Percentiles rank a stretch among this genome's conserved stretches.
Evolutionary conservation across 2,888 invertebrate species (phyloP).

Genomic region (Mythimna loreyi): DNA sequence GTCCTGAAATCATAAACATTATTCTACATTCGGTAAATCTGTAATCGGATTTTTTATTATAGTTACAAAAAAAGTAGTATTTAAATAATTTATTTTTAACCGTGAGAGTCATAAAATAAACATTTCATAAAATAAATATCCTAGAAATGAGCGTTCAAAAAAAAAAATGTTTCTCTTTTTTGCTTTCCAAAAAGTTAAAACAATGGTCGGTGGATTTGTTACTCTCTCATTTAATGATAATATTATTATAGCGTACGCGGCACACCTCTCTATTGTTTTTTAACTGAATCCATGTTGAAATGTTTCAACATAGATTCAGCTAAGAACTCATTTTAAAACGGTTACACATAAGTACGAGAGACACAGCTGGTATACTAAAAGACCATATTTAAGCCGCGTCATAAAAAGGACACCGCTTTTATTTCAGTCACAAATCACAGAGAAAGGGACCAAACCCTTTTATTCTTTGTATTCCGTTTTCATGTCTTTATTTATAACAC

Average conservation of each 20-base stretch:
- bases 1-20: too few species aligned
- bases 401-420: slow-evolving; percentile 55
- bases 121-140: not conserved
- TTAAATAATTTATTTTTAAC: not conserved
- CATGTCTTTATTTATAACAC: slow-evolving; percentile 19
- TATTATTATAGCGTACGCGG: too few species aligned
- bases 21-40: too few species aligned
- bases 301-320: too few species aligned
- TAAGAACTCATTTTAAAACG: not conserved
- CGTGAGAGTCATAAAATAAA: not conserved
- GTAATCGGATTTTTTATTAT: too few species aligned
- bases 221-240: too few species aligned
- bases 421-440: slow-evolving; percentile 44
- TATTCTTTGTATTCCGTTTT: slow-evolving; percentile 32
- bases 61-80: too few species aligned
- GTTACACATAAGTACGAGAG: not conserved
- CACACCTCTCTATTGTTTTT: not conserved
- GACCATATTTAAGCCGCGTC: slow-evolving; percentile 47
- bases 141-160: not conserved
- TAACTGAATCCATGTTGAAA: not conserved
- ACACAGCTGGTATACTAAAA: slow-evolving; percentile 38
- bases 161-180: too few species aligned
- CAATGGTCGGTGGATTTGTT: too few species aligned
- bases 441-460: slow-evolving; percentile 18
- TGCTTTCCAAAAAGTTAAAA: too few species aligned